Conservation (phyloP, 1,140 invertebrate species). For the Elysia chlorotica region DNA sequence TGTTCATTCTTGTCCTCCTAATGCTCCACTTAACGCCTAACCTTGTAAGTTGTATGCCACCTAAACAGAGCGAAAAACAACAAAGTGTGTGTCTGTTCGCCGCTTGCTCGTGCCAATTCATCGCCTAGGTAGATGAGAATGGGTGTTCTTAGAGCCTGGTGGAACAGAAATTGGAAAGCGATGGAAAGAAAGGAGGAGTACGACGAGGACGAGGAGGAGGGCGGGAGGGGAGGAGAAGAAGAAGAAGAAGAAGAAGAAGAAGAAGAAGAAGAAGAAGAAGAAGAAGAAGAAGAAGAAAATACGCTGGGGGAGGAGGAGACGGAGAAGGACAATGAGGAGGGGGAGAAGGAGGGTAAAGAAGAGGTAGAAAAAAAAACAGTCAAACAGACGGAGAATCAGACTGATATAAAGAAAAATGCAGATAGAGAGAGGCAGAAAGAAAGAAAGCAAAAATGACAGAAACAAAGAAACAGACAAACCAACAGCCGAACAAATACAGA, state of each 20-base stretch:
- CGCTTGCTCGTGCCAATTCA: too few species aligned
- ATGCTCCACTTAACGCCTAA: too few species aligned
- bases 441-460: background rate
- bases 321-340: background rate
- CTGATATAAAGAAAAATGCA: background rate
- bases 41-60: too few species aligned
- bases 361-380: background rate
- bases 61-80: too few species aligned
- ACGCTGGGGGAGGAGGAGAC: too few species aligned
- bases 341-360: background rate
- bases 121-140: too few species aligned
- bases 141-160: background rate
- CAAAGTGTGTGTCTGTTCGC: too few species aligned
- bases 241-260: background rate
- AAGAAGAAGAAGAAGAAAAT: too few species aligned
- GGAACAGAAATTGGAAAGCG: background rate
- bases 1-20: too few species aligned
- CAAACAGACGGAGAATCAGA: background rate
- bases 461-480: constrained; percentile 5
- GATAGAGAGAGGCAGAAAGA: background rate
- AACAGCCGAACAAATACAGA: background rate
- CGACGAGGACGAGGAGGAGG: too few species aligned
- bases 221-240: background rate
- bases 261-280: background rate
- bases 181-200: background rate